phyloP scores from a whole-genome alignment of 2,888 invertebrate genomes.

The Mesorhabditis sp. region DNA sequence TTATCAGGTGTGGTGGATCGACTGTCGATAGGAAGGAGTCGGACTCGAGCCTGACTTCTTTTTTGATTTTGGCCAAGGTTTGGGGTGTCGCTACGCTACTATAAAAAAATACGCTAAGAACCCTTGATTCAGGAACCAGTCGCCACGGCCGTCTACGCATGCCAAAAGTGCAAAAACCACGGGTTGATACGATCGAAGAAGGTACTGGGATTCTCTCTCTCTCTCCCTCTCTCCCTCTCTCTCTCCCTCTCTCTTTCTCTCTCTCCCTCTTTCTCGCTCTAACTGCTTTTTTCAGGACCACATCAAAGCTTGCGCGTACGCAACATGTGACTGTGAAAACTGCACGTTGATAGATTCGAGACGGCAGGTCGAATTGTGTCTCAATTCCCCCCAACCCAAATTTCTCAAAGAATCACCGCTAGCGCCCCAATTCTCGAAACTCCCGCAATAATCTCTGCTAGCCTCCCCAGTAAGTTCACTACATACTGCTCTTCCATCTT shows the following conservation, averaged over 20 bases:
- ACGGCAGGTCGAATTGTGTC: neutral
- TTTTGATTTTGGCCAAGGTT: too few species aligned
- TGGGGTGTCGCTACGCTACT: too few species aligned
- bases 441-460: too few species aligned
- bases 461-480: too few species aligned
- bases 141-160: constrained; percentile 6
- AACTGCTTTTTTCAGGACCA: constrained; percentile 4
- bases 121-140: neutral
- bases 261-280: neutral
- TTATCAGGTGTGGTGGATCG: too few species aligned
- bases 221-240: neutral
- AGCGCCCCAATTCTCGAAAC: too few species aligned
- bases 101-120: too few species aligned
- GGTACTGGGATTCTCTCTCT: neutral
- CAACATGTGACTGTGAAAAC: neutral
- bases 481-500: too few species aligned
- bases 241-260: neutral
- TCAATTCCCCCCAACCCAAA: neutral
- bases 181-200: constrained; percentile 1
- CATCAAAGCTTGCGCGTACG: neutral
- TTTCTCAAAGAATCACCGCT: neutral
- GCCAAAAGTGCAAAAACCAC: constrained; percentile 1
- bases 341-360: neutral
- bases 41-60: too few species aligned
- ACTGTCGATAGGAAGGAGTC: too few species aligned